Conservation (phyloP, 2,797 vertebrate genomes). For the Tiaroga cobitis region DNA sequence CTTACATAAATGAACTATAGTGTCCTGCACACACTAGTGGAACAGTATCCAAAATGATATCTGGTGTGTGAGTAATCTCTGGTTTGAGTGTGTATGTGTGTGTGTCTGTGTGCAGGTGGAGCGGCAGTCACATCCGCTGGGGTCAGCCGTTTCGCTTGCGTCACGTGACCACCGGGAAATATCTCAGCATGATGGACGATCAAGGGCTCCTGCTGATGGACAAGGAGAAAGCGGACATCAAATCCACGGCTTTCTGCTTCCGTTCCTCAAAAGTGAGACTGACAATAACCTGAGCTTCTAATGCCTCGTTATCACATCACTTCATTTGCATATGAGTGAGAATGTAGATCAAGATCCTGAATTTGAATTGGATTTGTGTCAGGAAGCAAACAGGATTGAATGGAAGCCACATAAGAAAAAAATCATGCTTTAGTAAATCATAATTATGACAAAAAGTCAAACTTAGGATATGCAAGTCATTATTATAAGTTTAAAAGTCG, state of each 20-base stretch:
- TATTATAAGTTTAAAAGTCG: background rate
- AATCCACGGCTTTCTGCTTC: slow-evolving; percentile 94
- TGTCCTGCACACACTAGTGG: too few species aligned
- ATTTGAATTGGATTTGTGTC: background rate
- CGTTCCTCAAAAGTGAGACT: slow-evolving; percentile 89
- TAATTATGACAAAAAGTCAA: background rate
- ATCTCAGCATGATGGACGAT: slow-evolving; percentile 91
- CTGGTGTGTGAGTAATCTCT: too few species aligned
- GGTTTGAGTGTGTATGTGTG: too few species aligned
- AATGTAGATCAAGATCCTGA: background rate
- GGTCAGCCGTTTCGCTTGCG: slow-evolving; percentile 92
- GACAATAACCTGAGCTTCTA: background rate
- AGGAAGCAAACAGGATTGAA: background rate
- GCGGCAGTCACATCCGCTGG: slow-evolving; percentile 95
- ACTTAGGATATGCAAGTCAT: background rate
- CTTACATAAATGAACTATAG: too few species aligned
- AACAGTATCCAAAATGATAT: too few species aligned
- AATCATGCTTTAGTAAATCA: background rate
- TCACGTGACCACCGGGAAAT: slow-evolving; percentile 95
- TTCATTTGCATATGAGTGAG: background rate
- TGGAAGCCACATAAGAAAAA: too few species aligned
- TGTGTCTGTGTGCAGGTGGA: slow-evolving; percentile 82
- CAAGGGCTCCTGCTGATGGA: slow-evolving; percentile 89
- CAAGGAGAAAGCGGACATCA: slow-evolving; percentile 91
- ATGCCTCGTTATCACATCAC: background rate